Evolutionary conservation across 2,797 vertebrate species (phyloP).

Genomic region (Sebastes steindachneri): DNA sequence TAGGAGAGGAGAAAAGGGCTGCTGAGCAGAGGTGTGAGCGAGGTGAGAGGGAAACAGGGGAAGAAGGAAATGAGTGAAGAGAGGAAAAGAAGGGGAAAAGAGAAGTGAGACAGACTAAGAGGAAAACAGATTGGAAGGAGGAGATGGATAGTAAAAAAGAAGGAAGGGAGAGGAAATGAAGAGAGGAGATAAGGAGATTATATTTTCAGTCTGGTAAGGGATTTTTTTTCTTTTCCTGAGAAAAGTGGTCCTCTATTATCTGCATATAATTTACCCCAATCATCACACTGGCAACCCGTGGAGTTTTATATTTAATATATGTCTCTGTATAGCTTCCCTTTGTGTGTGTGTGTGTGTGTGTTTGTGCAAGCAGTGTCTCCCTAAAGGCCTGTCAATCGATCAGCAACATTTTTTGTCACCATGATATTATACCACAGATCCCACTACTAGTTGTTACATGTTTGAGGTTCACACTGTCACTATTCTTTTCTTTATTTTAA

Average conservation of each 20-base stretch:
- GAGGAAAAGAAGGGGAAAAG: neutral
- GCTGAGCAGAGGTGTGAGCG: neutral
- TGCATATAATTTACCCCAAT: slow-evolving; percentile 18
- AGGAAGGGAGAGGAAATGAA: slow-evolving; percentile 26
- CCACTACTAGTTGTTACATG: no score
- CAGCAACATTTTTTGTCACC: no score
- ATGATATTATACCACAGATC: no score
- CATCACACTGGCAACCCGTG: neutral
- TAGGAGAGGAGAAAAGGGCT: neutral
- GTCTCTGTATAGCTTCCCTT: neutral
- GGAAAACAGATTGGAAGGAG: slow-evolving; percentile 5
- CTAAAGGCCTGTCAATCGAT: no score
- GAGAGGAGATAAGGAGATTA: slow-evolving; percentile 38
- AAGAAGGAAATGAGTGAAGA: neutral
- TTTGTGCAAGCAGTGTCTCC: no score
- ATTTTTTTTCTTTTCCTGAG: neutral
- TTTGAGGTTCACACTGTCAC: no score
- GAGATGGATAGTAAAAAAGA: slow-evolving; percentile 25
- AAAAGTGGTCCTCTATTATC: neutral
- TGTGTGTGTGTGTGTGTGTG: neutral
- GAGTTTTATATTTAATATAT: neutral
- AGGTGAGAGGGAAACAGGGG: neutral
- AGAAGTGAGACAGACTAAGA: neutral
- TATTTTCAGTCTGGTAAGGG: slow-evolving; percentile 17
- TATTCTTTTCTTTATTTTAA: no score